Evolutionary conservation across 2,888 invertebrate genomes (phyloP).

Genomic region (Pristionchus entomophagus): DNA sequence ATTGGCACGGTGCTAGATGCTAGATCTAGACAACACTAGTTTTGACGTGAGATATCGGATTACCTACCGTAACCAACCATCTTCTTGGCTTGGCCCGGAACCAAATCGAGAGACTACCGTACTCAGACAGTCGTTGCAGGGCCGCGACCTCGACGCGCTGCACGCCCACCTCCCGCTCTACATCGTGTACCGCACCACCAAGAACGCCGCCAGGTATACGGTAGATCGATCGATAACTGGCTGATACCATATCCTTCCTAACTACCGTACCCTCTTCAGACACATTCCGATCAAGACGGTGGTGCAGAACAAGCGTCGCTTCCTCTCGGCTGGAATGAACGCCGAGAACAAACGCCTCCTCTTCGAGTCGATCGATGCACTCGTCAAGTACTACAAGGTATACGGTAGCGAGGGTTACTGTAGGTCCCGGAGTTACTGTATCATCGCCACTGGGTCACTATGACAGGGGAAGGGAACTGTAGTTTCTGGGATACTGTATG

Average conservation of each 20-base stretch:
- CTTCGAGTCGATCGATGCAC: neutral
- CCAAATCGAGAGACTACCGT: too few species aligned
- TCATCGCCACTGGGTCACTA: too few species aligned
- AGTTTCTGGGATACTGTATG: neutral
- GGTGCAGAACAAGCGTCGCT: neutral
- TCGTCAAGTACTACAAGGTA: conserved; percentile 27
- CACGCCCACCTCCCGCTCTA: conserved; percentile 4
- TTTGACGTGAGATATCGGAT: too few species aligned
- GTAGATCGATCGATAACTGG: neutral
- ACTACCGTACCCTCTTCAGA: neutral
- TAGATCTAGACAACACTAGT: neutral
- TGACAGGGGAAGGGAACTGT: neutral
- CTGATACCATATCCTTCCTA: neutral
- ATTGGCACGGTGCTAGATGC: neutral
- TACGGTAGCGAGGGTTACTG: too few species aligned
- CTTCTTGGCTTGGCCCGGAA: too few species aligned
- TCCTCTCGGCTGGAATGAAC: neutral
- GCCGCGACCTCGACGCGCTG: neutral
- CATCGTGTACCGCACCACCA: conserved; percentile 29
- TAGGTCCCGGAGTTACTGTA: neutral
- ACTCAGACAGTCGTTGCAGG: too few species aligned
- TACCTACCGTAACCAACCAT: neutral
- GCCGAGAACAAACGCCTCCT: neutral
- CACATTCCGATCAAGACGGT: conserved; percentile 34
- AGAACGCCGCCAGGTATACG: conserved; percentile 7